Evolutionary conservation across 2,113 vertebrate species (phyloP).

Genomic region (Ardeotis arabs): DNA sequence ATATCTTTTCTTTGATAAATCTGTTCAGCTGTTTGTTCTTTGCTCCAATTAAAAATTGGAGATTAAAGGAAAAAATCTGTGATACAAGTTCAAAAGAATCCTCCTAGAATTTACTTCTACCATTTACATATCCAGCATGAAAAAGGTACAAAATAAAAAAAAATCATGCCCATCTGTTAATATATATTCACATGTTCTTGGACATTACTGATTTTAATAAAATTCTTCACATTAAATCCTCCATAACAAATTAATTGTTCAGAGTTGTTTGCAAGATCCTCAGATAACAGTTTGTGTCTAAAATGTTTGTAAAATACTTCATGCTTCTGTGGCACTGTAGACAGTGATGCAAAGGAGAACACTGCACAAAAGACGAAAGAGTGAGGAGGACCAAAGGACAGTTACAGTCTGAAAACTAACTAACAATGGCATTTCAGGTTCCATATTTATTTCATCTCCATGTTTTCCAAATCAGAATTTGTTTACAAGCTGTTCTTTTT

Average conservation of each 20-base stretch:
- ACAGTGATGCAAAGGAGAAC: background rate
- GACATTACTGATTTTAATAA: background rate
- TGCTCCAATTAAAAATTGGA: constrained; percentile 53
- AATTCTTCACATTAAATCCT: background rate
- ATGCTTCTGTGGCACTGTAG: background rate
- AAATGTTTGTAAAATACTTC: background rate
- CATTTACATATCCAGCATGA: background rate
- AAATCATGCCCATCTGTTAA: background rate
- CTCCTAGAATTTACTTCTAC: background rate
- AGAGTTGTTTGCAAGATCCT: background rate
- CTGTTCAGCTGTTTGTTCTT: constrained; percentile 50
- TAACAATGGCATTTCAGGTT: background rate
- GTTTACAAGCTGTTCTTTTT: constrained; percentile 26
- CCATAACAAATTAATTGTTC: background rate
- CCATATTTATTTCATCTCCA: background rate
- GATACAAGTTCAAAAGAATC: background rate
- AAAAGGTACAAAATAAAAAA: background rate
- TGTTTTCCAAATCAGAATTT: constrained; percentile 4
- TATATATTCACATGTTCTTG: background rate
- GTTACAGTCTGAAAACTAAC: background rate
- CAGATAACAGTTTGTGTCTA: background rate
- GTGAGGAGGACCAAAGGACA: background rate
- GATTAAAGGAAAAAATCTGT: constrained; percentile 9
- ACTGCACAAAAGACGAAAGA: background rate
- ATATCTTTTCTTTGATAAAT: constrained; percentile 39